These are phyloP conservation scores for Drosophila quadrilineata DNA, from an alignment of 1,140 invertebrate species.

Conservation along the genomic window DNA sequence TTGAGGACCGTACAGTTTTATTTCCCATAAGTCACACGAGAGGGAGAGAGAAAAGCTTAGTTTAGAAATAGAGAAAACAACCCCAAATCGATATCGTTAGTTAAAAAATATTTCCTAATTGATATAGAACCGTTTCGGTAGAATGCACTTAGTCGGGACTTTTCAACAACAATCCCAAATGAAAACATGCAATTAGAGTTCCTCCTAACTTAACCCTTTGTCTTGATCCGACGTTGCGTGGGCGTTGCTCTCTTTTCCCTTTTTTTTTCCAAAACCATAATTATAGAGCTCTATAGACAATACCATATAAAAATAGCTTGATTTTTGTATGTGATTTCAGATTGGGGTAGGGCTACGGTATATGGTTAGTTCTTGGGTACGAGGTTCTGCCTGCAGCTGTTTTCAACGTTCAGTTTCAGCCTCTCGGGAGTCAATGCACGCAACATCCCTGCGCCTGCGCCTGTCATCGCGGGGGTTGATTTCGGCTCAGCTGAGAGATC, in stretches of 20 bases:
- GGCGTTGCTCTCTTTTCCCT: slow-evolving; percentile 50
- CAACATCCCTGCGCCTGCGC: slow-evolving; percentile 32
- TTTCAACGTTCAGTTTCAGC: slow-evolving; percentile 1
- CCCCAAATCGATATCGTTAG: no score
- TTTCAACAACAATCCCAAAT: no score
- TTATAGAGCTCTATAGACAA: slow-evolving; percentile 38
- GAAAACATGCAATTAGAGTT: no score
- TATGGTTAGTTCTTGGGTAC: slow-evolving; percentile 4
- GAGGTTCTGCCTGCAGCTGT: slow-evolving; percentile 35
- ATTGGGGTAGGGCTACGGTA: slow-evolving; percentile 1
- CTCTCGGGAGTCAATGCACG: slow-evolving; percentile 26
- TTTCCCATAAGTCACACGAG: slow-evolving; percentile 43
- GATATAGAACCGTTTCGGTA: no score
- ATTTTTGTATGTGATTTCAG: slow-evolving; percentile 34
- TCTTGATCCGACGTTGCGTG: slow-evolving; percentile 10
- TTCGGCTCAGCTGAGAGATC: slow-evolving; percentile 58
- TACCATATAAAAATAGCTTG: slow-evolving; percentile 29
- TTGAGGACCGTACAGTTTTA: slow-evolving; percentile 26
- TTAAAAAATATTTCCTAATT: no score
- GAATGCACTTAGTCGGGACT: no score
- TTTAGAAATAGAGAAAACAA: not conserved
- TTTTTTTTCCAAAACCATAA: slow-evolving; percentile 54
- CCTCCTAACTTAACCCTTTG: no score
- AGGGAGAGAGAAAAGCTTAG: no score
- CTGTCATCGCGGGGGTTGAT: slow-evolving; percentile 63